Evolutionary conservation across 2,888 invertebrate species (phyloP).

Genomic region (Aphidoletes aphidimyza): DNA sequence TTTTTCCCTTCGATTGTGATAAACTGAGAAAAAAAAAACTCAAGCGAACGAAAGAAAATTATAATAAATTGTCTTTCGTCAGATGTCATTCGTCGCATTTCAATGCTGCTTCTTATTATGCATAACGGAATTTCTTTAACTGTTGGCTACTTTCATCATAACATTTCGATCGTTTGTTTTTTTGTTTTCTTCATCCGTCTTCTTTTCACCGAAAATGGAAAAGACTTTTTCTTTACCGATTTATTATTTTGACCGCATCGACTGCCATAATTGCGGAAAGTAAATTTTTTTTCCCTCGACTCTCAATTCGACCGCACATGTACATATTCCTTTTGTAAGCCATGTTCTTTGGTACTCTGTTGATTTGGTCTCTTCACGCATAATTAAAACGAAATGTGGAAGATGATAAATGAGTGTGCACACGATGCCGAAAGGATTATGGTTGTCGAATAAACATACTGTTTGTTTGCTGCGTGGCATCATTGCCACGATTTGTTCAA

Average conservation of each 20-base stretch:
- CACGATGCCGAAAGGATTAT: constrained; percentile 35
- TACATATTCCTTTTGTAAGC: constrained; percentile 8
- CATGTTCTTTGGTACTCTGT: too few relatives aligned
- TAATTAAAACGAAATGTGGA: neutral
- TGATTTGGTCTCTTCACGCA: constrained; percentile 45
- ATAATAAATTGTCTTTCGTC: constrained; percentile 52
- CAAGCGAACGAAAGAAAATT: neutral
- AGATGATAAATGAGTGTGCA: constrained; percentile 37
- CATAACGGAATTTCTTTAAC: constrained; percentile 17
- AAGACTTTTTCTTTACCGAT: neutral
- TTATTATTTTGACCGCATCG: constrained; percentile 16
- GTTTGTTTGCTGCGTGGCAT: neutral
- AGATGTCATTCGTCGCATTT: constrained; percentile 52
- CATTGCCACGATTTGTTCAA: too few relatives aligned
- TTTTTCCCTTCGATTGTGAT: neutral
- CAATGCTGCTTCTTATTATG: neutral
- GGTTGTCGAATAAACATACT: neutral
- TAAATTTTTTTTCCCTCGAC: too few relatives aligned
- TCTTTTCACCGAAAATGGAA: neutral
- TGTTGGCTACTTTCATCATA: constrained; percentile 18
- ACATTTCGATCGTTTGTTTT: neutral
- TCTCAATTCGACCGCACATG: neutral
- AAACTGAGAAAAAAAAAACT: neutral
- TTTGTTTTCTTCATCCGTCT: too few relatives aligned
- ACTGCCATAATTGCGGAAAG: constrained; percentile 1